These are phyloP conservation scores for Podarcis cretensis DNA, from an alignment of 2,113 vertebrate genomes.

Conservation along the genomic window DNA sequence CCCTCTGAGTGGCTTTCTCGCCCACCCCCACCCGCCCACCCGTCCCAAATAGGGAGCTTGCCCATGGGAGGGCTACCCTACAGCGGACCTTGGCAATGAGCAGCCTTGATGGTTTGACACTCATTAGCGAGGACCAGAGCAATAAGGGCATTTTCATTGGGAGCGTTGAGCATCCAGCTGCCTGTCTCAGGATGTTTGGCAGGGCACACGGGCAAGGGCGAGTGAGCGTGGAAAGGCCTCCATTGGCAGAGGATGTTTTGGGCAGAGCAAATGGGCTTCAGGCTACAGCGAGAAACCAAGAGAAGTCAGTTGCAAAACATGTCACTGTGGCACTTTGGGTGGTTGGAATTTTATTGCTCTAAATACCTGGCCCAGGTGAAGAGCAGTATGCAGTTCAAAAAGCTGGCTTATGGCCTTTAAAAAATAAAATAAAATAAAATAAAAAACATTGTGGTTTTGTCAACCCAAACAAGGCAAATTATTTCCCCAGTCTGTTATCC, in stretches of 20 bases:
- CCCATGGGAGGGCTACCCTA: not conserved
- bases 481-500: no score
- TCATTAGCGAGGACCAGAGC: constrained; percentile 20
- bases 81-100: not conserved
- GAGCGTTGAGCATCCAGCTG: not conserved
- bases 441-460: no score
- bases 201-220: not conserved
- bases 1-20: constrained; percentile 1
- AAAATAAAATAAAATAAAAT: no score
- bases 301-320: not conserved
- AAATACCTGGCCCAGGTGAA: not conserved
- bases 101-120: not conserved
- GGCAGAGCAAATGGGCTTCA: not conserved
- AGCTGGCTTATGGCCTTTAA: not conserved
- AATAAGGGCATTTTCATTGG: not conserved
- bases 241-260: not conserved
- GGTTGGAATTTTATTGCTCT: not conserved
- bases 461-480: no score
- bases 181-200: not conserved
- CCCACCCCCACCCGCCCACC: no score
- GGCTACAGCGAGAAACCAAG: not conserved
- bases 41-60: not conserved
- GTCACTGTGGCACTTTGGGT: no score
- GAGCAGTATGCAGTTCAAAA: no score
- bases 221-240: not conserved